phyloP scores from a whole-genome alignment of 2,797 vertebrate genomes.

The Natrix natrix region DNA sequence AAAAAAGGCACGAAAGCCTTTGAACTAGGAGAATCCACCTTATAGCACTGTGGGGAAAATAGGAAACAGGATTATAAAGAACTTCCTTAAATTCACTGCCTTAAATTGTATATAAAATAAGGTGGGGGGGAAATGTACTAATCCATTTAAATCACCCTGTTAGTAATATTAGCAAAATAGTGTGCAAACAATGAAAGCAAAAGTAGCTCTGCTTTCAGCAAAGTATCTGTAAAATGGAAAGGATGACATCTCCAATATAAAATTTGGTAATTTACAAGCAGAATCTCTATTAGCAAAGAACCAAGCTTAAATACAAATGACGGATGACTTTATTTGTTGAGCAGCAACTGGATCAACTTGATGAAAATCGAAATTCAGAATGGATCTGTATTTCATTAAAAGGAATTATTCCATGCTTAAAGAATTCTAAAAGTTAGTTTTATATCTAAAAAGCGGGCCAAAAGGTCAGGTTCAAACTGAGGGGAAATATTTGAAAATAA shows the following conservation, averaged over 20 bases:
- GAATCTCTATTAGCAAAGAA: neutral
- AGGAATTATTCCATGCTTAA: neutral
- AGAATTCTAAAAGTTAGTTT: neutral
- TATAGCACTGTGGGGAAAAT: neutral
- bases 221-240: neutral
- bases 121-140: neutral
- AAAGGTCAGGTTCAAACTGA: neutral
- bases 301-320: neutral
- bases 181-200: neutral
- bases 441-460: neutral
- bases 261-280: neutral
- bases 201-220: neutral
- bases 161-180: neutral
- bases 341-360: neutral
- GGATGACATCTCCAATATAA: neutral
- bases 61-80: neutral
- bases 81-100: neutral
- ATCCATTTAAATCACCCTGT: neutral
- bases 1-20: neutral
- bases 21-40: neutral
- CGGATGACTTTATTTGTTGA: neutral
- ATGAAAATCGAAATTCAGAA: neutral
- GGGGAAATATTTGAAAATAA: neutral
- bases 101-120: neutral
- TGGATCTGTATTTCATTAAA: neutral